A percentile compares a stretch with the other conserved stretches of the same genome.
phyloP scores from a whole-genome alignment of 2,888 invertebrate genomes.

The Azorinus chamasolen region DNA sequence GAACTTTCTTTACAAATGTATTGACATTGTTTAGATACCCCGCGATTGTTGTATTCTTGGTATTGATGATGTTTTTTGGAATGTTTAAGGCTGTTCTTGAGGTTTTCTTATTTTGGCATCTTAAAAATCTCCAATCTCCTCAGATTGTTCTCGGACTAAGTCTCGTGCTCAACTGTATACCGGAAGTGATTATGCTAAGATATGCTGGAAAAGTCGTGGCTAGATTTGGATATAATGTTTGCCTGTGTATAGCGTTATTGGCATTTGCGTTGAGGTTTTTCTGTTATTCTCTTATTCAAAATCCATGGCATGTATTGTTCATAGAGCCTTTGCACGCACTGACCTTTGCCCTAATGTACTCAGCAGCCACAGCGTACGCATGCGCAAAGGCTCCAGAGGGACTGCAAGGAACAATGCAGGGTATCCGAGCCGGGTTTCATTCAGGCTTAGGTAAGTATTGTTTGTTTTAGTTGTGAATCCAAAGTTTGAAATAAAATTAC shows the following conservation, averaged over 20 bases:
- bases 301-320: slow-evolving; percentile 94
- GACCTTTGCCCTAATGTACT: slow-evolving; percentile 96
- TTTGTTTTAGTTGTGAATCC: no score
- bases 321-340: slow-evolving; percentile 95
- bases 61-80: slow-evolving; percentile 93
- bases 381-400: slow-evolving; percentile 94
- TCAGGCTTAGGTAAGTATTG: slow-evolving; percentile 93
- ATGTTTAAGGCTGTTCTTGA: slow-evolving; percentile 96
- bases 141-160: slow-evolving; percentile 80
- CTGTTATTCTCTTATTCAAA: slow-evolving; percentile 92
- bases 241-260: slow-evolving; percentile 93
- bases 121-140: slow-evolving; percentile 86
- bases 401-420: slow-evolving; percentile 94
- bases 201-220: slow-evolving; percentile 94
- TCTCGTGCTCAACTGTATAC: slow-evolving; percentile 74
- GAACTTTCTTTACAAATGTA: slow-evolving; percentile 90
- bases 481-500: no score
- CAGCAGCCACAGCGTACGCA: slow-evolving; percentile 95
- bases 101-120: slow-evolving; percentile 94
- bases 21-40: slow-evolving; percentile 92
- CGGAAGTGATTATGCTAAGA: slow-evolving; percentile 88
- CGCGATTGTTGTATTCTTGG: slow-evolving; percentile 92
- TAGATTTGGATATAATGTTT: slow-evolving; percentile 91
- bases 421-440: slow-evolving; percentile 95
- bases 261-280: slow-evolving; percentile 93